These are phyloP conservation scores for Brachypalpus laphriformis DNA, from an alignment of 2,888 invertebrate species.

Conservation along the genomic window DNA sequence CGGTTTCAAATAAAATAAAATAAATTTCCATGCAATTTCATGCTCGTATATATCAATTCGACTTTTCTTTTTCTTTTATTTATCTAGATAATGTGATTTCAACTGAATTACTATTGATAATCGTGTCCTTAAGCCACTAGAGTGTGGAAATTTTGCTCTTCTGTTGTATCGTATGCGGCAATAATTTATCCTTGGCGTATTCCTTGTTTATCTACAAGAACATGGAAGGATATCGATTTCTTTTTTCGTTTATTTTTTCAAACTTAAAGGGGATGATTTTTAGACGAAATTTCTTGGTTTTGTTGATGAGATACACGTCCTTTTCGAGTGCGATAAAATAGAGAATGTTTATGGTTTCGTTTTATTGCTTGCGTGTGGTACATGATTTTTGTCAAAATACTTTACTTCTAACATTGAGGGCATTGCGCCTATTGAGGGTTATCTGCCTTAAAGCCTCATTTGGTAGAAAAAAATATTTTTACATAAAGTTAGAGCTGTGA, in stretches of 20 bases:
- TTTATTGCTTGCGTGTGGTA: not conserved
- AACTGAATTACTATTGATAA: constrained; percentile 2
- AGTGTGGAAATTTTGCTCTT: not conserved
- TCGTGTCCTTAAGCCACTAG: not conserved
- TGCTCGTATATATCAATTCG: constrained; percentile 2
- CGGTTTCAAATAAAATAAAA: constrained; percentile 1
- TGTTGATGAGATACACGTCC: not conserved
- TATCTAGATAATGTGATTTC: constrained; percentile 6
- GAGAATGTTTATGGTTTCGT: not conserved
- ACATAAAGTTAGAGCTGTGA: no score
- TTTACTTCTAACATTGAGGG: no score
- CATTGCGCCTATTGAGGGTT: no score
- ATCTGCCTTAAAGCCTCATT: no score
- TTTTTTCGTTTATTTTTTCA: not conserved
- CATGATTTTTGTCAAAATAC: no score
- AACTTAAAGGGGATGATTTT: not conserved
- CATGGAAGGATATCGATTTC: not conserved
- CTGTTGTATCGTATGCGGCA: not conserved
- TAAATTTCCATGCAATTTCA: not conserved
- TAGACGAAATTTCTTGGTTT: not conserved
- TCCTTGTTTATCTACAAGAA: not conserved
- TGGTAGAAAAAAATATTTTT: no score
- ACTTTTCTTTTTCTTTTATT: not conserved
- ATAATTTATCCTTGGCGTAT: not conserved
- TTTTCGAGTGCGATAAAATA: not conserved